Percentiles rank a stretch among this genome's conserved stretches.
These are phyloP conservation scores for Ictidomys tridecemlineatus DNA, from an alignment of 2,113 vertebrate species.

Conservation along the genomic window DNA sequence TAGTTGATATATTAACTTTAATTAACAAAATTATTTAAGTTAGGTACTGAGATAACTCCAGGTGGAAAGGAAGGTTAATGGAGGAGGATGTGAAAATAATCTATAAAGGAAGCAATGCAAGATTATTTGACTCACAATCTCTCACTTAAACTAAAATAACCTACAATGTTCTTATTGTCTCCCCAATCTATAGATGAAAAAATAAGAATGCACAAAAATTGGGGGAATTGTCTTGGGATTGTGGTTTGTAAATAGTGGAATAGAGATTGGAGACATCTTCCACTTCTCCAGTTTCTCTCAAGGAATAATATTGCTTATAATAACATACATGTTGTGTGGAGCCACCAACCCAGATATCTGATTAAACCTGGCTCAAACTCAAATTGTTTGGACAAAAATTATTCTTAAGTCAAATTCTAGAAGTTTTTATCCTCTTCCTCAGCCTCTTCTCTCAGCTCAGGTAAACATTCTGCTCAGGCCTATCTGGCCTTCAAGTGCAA, in stretches of 20 bases:
- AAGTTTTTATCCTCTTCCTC: neutral
- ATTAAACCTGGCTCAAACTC: neutral
- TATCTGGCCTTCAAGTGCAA: neutral
- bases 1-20: neutral
- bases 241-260: neutral
- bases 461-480: neutral
- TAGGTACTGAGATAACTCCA: neutral
- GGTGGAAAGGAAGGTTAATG: neutral
- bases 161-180: neutral
- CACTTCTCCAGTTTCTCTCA: neutral
- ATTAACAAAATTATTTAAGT: neutral
- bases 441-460: neutral
- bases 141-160: constrained; percentile 37
- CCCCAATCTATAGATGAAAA: neutral
- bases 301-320: neutral
- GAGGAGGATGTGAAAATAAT: neutral
- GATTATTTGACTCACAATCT: neutral
- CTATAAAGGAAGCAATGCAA: neutral
- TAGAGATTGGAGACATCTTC: neutral
- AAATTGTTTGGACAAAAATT: neutral
- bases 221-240: neutral
- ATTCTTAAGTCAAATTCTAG: neutral
- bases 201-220: neutral
- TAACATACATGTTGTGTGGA: neutral
- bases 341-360: neutral